Base-by-base conservation (phyloP, 1,140 invertebrate genomes). In the Neoseiulus cucumeris region DNA sequence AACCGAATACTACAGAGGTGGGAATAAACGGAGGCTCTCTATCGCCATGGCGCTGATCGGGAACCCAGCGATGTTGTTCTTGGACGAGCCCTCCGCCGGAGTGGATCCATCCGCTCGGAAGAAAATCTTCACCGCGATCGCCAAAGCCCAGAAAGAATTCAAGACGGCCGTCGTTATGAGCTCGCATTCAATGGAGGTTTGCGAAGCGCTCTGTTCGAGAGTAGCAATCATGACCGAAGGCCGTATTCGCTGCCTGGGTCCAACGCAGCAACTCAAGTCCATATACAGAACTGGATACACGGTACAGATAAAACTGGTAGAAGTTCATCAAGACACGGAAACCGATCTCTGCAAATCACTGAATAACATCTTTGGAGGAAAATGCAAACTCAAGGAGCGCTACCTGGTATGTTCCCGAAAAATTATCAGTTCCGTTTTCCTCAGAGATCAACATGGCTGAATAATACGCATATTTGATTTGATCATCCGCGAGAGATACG, bases 151-250 rank as follows among this genome's bases (percentile, higher is more conserved):
- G 18, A 1, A 65, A 12, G 28, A 65, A 1, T 29, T 7, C 33
- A 17, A n/a, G 9, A 7, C 17, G 9, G 18, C 79, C 22, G 80
- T 85, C 22, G 77, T 86, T 64, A 74, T 86, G 9, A 83, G 83
- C 6, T 85, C 84, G 18, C 84, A 86, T 74, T 85, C 82, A 70
- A 90, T 92, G 87, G 81, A 82, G 25, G 87, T 90, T 75, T 87
- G 86, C 71, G 89, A 93, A 76, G 87, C 85, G 17, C 77, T 92
- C 2, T 93, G 89, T 72, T 85, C 85, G 28, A 75, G 87, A 64
- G 74, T 91, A 51, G 87, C 86, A 25, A 87, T 92, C 45, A 91
- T 93, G 88, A 87, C 90, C 0, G 84, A 84, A 72, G 90, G 90
- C 0, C 79, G 83, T 66, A 81, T 91, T 67, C 80, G 79, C 65